Evolutionary conservation across 1,140 invertebrate species (phyloP).

Genomic region (Pseudomyrmex concolor): DNA sequence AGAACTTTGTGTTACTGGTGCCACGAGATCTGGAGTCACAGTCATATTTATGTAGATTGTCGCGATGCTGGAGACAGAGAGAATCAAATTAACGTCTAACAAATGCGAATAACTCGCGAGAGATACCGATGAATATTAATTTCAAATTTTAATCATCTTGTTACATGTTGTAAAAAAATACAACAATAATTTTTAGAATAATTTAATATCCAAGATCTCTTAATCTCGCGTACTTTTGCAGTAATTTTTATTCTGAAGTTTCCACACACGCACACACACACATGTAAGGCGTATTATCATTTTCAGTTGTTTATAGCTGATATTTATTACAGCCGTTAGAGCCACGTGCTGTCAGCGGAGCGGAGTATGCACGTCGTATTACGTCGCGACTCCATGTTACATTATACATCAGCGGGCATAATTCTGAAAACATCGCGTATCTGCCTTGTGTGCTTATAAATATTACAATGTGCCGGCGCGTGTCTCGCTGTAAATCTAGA

Average conservation of each 20-base stretch:
- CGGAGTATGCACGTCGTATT: constrained; percentile 32
- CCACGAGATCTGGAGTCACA: background rate
- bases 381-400: constrained; percentile 35
- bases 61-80: background rate
- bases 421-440: constrained; percentile 51
- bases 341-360: constrained; percentile 33
- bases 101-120: background rate
- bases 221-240: no score
- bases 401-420: constrained; percentile 51
- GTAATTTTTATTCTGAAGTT: background rate
- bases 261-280: background rate
- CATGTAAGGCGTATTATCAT: background rate
- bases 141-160: background rate
- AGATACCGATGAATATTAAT: background rate
- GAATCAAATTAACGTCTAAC: constrained; percentile 17
- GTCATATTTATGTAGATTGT: constrained; percentile 32
- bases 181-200: background rate
- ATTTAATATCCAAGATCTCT: no score
- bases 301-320: constrained; percentile 21
- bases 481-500: constrained; percentile 41
- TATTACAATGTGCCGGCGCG: constrained; percentile 38
- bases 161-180: background rate
- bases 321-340: constrained; percentile 42
- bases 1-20: constrained; percentile 17
- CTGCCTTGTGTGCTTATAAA: constrained; percentile 33